Evolutionary conservation across 2,888 invertebrate genomes (phyloP), one percentile per base, ranked within the genome.

Genomic region (Scaptomyza flava): DNA sequence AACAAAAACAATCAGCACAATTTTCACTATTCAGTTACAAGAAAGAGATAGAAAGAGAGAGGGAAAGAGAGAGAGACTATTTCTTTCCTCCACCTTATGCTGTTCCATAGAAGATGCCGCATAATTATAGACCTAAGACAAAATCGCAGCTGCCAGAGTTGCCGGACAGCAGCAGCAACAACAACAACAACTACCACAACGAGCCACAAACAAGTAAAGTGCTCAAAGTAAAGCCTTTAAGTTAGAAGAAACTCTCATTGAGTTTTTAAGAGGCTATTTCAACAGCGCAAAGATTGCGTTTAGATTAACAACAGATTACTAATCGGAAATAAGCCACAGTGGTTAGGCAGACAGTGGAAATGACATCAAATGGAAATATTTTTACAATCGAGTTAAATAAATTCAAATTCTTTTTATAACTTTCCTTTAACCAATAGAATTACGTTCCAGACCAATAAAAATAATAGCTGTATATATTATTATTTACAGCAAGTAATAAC

Each of bases 21-120:
- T 84, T 84, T 84, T 78, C 81, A 83, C 79, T 76, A 71, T 72
- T 66, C 76, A 82, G 84, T 88, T 85, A 82, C 88, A 57, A 65
- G 46, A 63, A 50, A 58, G 34, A 41, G 17, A n/a, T 5, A 36
- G 34, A 12, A 3, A n/a, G 34, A 36, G 34, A n/a, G 6, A 36
- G 34, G 6, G 34, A 9, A 2, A 12, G 38, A 9, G 38, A 0
- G 14, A 41, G 4, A 38, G 14, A 6, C 38, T 41, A 17, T 41
- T 6, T 8, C 31, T n/a, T 20, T 31, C 2, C 23, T 8, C 8
- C 41, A 38, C 7, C 17, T 0, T 11, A 9, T 20, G n/a, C 20
- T n/a, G 20, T 30, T 17, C 30, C 14, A 27, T 54, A 14, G 58
- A 60, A 56, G 62, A 63, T 57, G 77, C 72, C 60, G 57, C 78